A percentile compares a stretch with the other conserved stretches of the same genome.
These are phyloP conservation scores for Agapornis canus DNA, from an alignment of 2,797 vertebrate genomes.

Conservation along the genomic window DNA sequence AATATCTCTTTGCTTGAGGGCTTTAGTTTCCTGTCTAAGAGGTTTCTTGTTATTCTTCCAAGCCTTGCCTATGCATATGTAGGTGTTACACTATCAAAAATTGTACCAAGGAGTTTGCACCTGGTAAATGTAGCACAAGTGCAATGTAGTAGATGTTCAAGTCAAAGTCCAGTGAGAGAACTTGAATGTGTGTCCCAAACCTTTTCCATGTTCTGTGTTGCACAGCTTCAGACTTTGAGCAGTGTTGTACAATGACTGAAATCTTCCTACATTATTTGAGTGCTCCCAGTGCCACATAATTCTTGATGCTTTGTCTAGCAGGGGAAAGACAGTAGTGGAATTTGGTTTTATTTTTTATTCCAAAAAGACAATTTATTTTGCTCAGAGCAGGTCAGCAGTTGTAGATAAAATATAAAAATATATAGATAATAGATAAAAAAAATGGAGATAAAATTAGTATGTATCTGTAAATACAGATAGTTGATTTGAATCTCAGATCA, in stretches of 20 bases:
- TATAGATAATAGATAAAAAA: not conserved
- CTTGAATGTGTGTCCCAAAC: not conserved
- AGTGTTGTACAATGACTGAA: not conserved
- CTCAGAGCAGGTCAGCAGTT: not conserved
- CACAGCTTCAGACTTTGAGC: not conserved
- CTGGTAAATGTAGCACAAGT: not conserved
- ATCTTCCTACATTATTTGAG: not conserved
- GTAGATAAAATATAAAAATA: not conserved
- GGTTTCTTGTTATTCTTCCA: not conserved
- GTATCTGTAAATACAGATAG: not conserved
- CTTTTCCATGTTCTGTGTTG: not conserved
- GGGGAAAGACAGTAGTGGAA: not conserved
- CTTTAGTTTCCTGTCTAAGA: not conserved
- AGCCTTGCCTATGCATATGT: not conserved
- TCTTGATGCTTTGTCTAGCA: not conserved
- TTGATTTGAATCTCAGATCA: constrained; percentile 3
- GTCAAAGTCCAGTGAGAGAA: not conserved
- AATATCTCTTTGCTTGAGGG: not conserved
- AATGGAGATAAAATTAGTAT: not conserved
- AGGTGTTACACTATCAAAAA: not conserved
- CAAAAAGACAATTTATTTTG: not conserved
- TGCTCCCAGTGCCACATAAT: not conserved
- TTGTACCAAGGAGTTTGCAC: not conserved
- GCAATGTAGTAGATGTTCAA: not conserved
- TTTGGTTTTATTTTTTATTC: not conserved